phyloP scores from a whole-genome alignment of 2,113 vertebrate species.

The rat (Rattus norvegicus) region GRCr8 NC_086029.1:44370001-44370500 shows the following conservation, averaged over 20 bases:
- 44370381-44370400: neutral
- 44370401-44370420: neutral
- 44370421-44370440: neutral
- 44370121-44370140: neutral
- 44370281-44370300: neutral
- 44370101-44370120: neutral
- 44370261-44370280: neutral
- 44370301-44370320: neutral
- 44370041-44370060: conserved; percentile 97
- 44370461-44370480: conserved; percentile 32
- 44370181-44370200: neutral
- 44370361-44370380: neutral
- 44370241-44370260: neutral
- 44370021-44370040: conserved; percentile 97
- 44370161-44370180: neutral
- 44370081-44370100: conserved; percentile 21
- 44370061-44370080: conserved; percentile 92
- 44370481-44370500: conserved; percentile 1
- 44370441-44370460: neutral
- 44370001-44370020: conserved; percentile 91
- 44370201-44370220: neutral
- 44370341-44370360: conserved; percentile 3
- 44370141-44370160: neutral
- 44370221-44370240: neutral
- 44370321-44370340: neutral